Conservation (phyloP, 1,140 invertebrate species). For the Eurosta solidaginis region DNA sequence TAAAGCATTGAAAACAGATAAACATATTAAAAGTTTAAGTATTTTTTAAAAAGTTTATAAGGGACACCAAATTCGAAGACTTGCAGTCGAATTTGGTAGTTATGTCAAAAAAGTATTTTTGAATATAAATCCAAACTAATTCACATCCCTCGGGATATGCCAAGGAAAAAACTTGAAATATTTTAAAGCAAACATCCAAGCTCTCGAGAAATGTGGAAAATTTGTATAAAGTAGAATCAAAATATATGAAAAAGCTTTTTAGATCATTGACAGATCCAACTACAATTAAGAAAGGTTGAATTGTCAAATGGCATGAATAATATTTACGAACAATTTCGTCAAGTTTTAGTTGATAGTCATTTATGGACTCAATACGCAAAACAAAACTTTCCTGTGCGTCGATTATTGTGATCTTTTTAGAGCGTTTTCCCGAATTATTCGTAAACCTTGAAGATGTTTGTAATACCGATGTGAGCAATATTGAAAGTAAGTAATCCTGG, state of each 20-base stretch:
- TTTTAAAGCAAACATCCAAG: background rate
- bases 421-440: background rate
- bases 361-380: background rate
- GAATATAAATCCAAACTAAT: background rate
- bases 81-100: background rate
- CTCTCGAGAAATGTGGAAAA: background rate
- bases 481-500: background rate
- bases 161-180: background rate
- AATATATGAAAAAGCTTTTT: background rate
- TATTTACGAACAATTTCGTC: background rate
- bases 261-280: background rate
- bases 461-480: no score
- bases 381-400: background rate
- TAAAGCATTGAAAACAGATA: slow-evolving; percentile 3
- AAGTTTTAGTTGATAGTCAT: background rate
- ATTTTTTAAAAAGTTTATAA: background rate
- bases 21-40: background rate
- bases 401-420: background rate
- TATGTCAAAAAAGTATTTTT: background rate
- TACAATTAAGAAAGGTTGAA: background rate
- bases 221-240: background rate
- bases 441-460: no score
- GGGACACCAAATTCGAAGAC: background rate
- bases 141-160: background rate
- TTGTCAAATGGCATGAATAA: background rate